Conservation (phyloP, 2,888 invertebrate genomes). For the Drosophila tripunctata region DNA sequence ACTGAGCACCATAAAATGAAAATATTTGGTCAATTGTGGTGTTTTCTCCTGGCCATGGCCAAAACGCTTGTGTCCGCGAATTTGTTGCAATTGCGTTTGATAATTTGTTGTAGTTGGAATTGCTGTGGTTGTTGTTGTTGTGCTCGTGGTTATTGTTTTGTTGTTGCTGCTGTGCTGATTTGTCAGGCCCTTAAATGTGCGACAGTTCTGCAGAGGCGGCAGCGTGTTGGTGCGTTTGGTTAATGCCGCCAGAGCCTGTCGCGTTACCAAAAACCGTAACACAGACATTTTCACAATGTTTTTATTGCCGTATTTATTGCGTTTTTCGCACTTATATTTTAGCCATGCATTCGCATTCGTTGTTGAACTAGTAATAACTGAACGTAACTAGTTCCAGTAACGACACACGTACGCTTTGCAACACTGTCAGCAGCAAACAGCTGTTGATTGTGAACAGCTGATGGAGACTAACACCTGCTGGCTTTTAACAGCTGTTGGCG, state of each 20-base stretch:
- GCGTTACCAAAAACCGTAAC: conserved; percentile 64
- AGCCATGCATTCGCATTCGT: conserved; percentile 21
- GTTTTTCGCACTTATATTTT: conserved; percentile 18
- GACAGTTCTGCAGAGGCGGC: conserved; percentile 24
- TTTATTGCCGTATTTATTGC: conserved; percentile 11
- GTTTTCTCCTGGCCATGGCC: conserved; percentile 85
- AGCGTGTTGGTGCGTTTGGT: conserved; percentile 23
- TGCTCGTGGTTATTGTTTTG: conserved; percentile 16
- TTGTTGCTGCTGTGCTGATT: conserved; percentile 7
- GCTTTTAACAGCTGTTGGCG: no score
- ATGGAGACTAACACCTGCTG: no score
- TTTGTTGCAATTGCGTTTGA: conserved; percentile 37
- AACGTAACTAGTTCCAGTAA: conserved; percentile 15
- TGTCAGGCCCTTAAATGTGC: conserved; percentile 29
- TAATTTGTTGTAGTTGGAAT: neutral
- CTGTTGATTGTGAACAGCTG: conserved; percentile 18
- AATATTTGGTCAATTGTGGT: conserved; percentile 84
- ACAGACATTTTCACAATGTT: conserved; percentile 53
- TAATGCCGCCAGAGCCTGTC: conserved; percentile 58
- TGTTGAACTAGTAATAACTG: neutral
- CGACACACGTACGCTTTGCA: no score
- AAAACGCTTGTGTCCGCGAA: conserved; percentile 85
- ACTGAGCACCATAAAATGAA: conserved; percentile 82
- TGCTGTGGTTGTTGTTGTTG: conserved; percentile 19
- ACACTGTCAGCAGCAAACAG: conserved; percentile 10